A percentile compares a stretch with the other conserved stretches of the same genome.
Conservation (phyloP, 1,140 invertebrate genomes). For the Hycleus phaleratus region DNA sequence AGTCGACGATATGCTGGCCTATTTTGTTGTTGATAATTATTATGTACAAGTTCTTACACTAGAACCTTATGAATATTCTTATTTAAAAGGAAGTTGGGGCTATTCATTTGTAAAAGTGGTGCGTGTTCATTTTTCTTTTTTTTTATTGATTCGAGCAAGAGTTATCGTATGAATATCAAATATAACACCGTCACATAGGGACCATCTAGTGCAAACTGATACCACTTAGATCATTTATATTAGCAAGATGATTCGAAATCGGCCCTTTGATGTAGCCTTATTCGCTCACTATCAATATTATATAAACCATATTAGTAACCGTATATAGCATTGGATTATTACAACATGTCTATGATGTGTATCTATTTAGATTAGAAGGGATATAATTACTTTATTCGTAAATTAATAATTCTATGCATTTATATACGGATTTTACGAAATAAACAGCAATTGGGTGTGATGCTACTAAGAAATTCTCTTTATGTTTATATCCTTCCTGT, state of each 20-base stretch:
- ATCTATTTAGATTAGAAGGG: background rate
- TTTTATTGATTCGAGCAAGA: too few species aligned
- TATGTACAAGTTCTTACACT: too few species aligned
- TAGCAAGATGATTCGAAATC: background rate
- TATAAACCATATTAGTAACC: background rate
- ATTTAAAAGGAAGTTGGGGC: too few species aligned
- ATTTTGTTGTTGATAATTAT: too few species aligned
- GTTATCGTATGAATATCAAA: too few species aligned
- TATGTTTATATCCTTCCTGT: slow-evolving; percentile 4
- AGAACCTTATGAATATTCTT: too few species aligned
- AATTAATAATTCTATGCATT: slow-evolving; percentile 17
- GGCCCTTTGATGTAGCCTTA: background rate
- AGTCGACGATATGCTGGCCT: too few species aligned
- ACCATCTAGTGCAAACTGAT: too few species aligned
- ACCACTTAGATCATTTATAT: background rate
- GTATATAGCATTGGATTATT: background rate
- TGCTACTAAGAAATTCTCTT: slow-evolving; percentile 16
- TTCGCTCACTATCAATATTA: background rate
- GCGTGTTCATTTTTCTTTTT: too few species aligned
- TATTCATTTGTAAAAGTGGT: too few species aligned
- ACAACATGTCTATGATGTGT: background rate
- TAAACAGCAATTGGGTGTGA: slow-evolving; percentile 15
- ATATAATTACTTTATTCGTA: slow-evolving; percentile 11
- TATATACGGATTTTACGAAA: slow-evolving; percentile 16
- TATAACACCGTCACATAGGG: too few species aligned